Evolutionary conservation across 2,797 vertebrate species (phyloP), one percentile per base, ranked within the genome.

Genomic region (Eupleurogrammus muticus): DNA sequence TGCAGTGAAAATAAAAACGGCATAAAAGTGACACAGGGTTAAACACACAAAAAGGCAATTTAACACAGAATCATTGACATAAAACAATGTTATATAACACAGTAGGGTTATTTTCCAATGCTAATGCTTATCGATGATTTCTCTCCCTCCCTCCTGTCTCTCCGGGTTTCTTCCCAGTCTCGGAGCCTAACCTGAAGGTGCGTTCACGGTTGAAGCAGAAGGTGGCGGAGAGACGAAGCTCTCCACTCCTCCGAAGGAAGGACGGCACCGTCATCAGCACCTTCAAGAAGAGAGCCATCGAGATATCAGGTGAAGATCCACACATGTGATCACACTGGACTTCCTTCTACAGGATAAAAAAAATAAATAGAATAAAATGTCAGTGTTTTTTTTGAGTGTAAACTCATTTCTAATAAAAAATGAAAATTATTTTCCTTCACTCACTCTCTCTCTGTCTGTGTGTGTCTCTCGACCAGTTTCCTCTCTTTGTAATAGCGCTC

Each of bases 121-220:
- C 21, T 16, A 9, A 5, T 9, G 36, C 11, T 47, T 47, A 14
- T 3, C 32, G 16, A 46, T 19, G 34, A 9, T 51, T 35, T 24
- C 10, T 42, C 36, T 40, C 10, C 9, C 19, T 23, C 38, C 38
- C 14, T 16, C 12, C 38, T 38, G 0, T 53, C 13, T 57, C 20
- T 56, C 35, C 56, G 19, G 6, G 1, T 65, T 19, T 51, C 48
- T 35, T 12, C 0, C 34, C 58, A 92, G 96, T 96, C 52, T 97
- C 96, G 0, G 96, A 97, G 84, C 96, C 96, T 0, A 92, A 92
- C 85, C 87, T 96, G 85, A 97, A 96, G 90, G 95, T 97, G 38
- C 94, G 97, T 40, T 97, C 96, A 0, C 93, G 96, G 82, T 95
- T 97, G 94, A 98, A 97, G 92, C 97, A 98, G 92, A 97, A 97